phyloP scores from a whole-genome alignment of 2,888 invertebrate species.

The Eupeodes luniger region DNA sequence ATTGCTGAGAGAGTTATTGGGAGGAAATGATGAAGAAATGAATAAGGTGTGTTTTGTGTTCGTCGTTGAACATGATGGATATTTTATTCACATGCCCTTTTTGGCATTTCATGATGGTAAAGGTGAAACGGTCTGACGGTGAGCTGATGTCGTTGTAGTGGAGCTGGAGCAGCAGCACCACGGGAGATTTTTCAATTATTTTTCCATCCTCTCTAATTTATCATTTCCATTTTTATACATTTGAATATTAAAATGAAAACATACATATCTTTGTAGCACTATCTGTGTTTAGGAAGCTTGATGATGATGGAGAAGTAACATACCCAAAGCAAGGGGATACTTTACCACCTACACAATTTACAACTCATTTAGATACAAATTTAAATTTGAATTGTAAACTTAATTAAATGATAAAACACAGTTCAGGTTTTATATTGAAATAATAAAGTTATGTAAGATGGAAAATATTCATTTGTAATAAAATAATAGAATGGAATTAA shows the following conservation, averaged over 20 bases:
- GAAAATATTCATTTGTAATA: not conserved
- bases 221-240: constrained; percentile 58
- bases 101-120: not conserved
- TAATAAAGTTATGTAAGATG: not conserved
- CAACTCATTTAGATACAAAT: not conserved
- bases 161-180: constrained; percentile 24
- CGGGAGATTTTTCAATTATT: constrained; percentile 77
- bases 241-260: constrained; percentile 40
- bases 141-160: no score
- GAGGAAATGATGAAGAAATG: constrained; percentile 46
- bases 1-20: constrained; percentile 1
- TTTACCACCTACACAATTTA: no score
- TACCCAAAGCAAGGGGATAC: no score
- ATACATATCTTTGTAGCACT: no score
- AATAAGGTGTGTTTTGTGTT: constrained; percentile 41
- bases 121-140: no score
- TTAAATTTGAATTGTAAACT: not conserved
- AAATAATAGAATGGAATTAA: no score
- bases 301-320: not conserved
- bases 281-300: no score
- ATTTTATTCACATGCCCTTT: constrained; percentile 32
- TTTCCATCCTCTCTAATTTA: constrained; percentile 59
- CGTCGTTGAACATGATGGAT: constrained; percentile 39
- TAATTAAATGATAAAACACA: not conserved
- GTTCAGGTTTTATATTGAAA: not conserved